Evolutionary conservation across 1,140 invertebrate genomes (phyloP), one percentile per base, ranked within the genome.

Genomic region (Cydia pomonella): DNA sequence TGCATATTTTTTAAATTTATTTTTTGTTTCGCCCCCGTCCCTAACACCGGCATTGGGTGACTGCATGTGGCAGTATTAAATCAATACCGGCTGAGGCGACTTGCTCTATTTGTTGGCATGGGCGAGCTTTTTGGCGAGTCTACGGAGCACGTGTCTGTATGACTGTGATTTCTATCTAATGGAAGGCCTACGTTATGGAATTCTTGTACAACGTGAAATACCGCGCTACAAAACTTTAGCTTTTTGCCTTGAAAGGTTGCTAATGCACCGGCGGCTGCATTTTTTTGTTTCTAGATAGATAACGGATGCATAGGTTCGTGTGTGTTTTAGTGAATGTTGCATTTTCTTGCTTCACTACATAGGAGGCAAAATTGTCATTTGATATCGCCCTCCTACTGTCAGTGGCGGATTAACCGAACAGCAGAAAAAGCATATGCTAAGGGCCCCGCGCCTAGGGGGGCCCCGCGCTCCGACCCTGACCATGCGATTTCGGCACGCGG

Each of bases 1-100:
- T 92, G 90, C 90, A 92, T 92, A 91, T 92, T 91, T 88, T 91
- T 91, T 88, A 92, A 59, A 90, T 89, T 90, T 88, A 90, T 88
- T 89, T 91, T 88, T 85, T 86, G 87, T 83, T 79, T 82, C 82
- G 79, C 84, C 88, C 84, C 80, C 76, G 53, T 41, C 76, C 53
- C 41, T 44, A 38, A 44, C 50, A 75, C 79, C 77, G 79, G 74
- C 79, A 77, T 69, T 72, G 47, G 80, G 79, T 80, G 79, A 83
- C 84, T 84, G 83, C 82, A 84, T 85, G 80, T 84, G 82, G 81
- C 82, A 75, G 88, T 86, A 87, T 91, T 90, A 89, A 92, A 90
- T 92, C 89, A 92, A 92, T 92, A 92, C 83, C 79, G 82, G 82
- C 80, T 80, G 82, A 77, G 76, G 76, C 75, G 80, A 79, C 80